Percentiles rank a stretch among this genome's conserved stretches.
Conservation (phyloP, 2,797 vertebrate species). For the Vultur gryphus region DNA sequence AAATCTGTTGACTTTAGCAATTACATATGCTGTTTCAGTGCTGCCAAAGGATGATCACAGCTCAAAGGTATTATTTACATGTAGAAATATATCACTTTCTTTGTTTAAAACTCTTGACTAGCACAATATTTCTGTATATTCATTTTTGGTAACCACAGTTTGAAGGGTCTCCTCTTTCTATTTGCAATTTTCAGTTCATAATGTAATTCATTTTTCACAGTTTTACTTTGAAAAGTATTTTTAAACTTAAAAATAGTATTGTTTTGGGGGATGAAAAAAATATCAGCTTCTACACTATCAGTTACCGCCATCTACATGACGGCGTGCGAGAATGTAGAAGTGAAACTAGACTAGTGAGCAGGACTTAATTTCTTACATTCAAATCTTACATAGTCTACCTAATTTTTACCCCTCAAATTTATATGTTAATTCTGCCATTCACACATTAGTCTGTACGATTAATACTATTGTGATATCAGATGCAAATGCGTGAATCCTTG, state of each 20-base stretch:
- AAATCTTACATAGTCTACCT: not conserved
- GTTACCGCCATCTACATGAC: not conserved
- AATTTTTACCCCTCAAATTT: not conserved
- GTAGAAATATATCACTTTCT: not conserved
- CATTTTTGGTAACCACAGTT: not conserved
- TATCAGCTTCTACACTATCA: not conserved
- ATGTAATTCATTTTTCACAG: not conserved
- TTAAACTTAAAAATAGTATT: not conserved
- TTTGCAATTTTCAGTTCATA: not conserved
- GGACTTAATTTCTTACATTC: not conserved
- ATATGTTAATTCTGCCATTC: not conserved
- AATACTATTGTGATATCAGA: not conserved
- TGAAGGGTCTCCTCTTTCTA: not conserved
- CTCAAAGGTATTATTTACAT: conserved; percentile 29
- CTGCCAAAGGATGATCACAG: conserved; percentile 5
- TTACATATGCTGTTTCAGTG: conserved; percentile 9
- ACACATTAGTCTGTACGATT: not conserved
- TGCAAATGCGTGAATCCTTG: not conserved
- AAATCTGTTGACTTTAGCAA: conserved; percentile 49
- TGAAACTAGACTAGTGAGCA: not conserved
- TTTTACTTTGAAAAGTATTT: not conserved
- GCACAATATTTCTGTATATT: not conserved
- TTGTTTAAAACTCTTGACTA: not conserved
- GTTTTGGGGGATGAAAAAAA: not conserved
- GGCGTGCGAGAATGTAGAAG: not conserved